A percentile compares a stretch with the other conserved stretches of the same genome.
phyloP scores from a whole-genome alignment of 2,888 invertebrate species.

The Prenolepis imparis region DNA sequence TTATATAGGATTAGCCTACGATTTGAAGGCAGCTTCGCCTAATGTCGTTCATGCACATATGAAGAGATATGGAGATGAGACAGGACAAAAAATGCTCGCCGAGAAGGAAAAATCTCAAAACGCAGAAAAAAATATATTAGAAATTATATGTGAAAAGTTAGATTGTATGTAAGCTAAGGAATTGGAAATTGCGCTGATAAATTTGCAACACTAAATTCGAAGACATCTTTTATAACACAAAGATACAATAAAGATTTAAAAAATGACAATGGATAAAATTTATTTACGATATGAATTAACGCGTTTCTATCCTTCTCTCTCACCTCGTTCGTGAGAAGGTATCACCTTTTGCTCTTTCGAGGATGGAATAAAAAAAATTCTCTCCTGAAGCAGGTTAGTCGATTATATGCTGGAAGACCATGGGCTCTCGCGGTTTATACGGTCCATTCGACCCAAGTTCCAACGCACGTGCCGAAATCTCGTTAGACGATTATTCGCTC shows the following conservation, averaged over 20 bases:
- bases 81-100: conserved; percentile 69
- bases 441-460: conserved; percentile 76
- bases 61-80: conserved; percentile 85
- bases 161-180: too few species aligned
- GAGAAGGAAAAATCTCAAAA: background rate
- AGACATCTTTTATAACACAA: conserved; percentile 2
- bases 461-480: conserved; percentile 83
- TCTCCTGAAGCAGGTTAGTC: conserved; percentile 24
- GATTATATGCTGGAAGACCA: conserved; percentile 46
- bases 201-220: background rate
- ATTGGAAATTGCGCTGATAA: background rate
- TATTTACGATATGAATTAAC: conserved; percentile 26
- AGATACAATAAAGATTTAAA: background rate
- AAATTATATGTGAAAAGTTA: too few species aligned
- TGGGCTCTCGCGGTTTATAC: conserved; percentile 32
- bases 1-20: conserved; percentile 85
- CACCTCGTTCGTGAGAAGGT: background rate
- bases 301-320: background rate
- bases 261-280: conserved; percentile 9
- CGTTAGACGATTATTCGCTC: conserved; percentile 76
- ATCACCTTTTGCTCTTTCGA: conserved; percentile 46
- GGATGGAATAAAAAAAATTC: conserved; percentile 33
- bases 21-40: conserved; percentile 84
- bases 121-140: background rate
- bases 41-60: conserved; percentile 81